Percentiles rank a stretch among this genome's conserved stretches.
Conservation (phyloP, 2,113 vertebrate genomes). For the Siphamia tubifer region DNA sequence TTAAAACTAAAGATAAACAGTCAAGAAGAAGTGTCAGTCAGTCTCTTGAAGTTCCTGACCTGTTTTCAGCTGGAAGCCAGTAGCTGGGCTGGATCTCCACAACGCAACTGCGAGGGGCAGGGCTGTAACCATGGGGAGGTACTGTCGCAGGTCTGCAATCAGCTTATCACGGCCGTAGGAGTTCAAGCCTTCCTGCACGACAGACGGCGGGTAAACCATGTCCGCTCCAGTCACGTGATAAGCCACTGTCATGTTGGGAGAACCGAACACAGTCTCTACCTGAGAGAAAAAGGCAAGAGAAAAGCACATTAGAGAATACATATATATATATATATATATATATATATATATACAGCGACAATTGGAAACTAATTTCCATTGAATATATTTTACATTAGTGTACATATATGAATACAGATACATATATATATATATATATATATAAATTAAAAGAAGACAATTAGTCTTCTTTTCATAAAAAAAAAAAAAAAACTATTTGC, state of each 20-base stretch:
- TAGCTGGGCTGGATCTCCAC: slow-evolving; percentile 85
- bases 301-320: not conserved
- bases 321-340: not conserved
- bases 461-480: too few species aligned
- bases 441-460: too few species aligned
- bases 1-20: not conserved
- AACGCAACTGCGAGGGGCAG: slow-evolving; percentile 84
- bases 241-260: slow-evolving; percentile 89
- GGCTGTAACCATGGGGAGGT: slow-evolving; percentile 87
- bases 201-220: slow-evolving; percentile 86
- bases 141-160: slow-evolving; percentile 89
- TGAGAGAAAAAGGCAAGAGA: slow-evolving; percentile 40
- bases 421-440: too few species aligned
- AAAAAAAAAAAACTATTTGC: too few species aligned
- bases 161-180: slow-evolving; percentile 87
- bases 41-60: slow-evolving; percentile 78
- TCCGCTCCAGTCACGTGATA: slow-evolving; percentile 88
- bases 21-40: slow-evolving; percentile 2
- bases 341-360: too few species aligned
- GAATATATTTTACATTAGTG: too few species aligned
- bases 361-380: too few species aligned
- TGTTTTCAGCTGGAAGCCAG: slow-evolving; percentile 91
- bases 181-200: slow-evolving; percentile 83
- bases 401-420: too few species aligned
- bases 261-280: slow-evolving; percentile 90